Evolutionary conservation across 2,113 vertebrate genomes (phyloP), one percentile per base, ranked within the genome.

Genomic region (Tympanuchus pallidicinctus): DNA sequence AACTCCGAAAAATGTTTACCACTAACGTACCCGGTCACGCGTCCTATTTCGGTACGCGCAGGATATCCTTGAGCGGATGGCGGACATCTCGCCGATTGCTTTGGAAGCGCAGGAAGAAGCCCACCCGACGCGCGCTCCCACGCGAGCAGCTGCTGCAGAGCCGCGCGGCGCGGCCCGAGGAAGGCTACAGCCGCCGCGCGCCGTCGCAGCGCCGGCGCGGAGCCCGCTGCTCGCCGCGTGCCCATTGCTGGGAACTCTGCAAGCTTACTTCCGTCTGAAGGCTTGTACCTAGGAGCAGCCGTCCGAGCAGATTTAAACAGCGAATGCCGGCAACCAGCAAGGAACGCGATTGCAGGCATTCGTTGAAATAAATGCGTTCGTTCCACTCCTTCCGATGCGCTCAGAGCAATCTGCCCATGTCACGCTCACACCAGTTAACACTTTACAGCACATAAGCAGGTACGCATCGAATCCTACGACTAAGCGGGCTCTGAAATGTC

Each of bases 381-480:
- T 54, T 77, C 30, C 30, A 7, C 60, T 18, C 22, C 34, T 38
- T 36, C 57, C 69, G 14, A 11, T 15, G 47, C 54, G 2, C 74
- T 18, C 86, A 13, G 3, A 34, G 88, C 2, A 47, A 48, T 5
- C 40, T 7, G 52, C 4, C 1, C 57, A 6, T 47, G 0, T 38
- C 48, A 0, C 64, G 22, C 9, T 36, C 18, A 4, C 27, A 18
- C 67, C 84, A n/a, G 22, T 45, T 13, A 3, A 17, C 4, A 1
- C 70, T 14, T 50, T 2, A 6, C 7, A 0, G 43, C 59, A 21
- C 42, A 7, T 5, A 3, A 0, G 18, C 7, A 1, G 3, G 24
- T 18, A 19, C 1, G 67, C 72, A 9, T 1, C 8, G 24, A 42
- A 10, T 25, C 19, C 11, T 36, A 42, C 14, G 63, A 43, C 2